Conservation (phyloP, 2,797 vertebrate genomes). For the Enteromius trimaculatus region DNA sequence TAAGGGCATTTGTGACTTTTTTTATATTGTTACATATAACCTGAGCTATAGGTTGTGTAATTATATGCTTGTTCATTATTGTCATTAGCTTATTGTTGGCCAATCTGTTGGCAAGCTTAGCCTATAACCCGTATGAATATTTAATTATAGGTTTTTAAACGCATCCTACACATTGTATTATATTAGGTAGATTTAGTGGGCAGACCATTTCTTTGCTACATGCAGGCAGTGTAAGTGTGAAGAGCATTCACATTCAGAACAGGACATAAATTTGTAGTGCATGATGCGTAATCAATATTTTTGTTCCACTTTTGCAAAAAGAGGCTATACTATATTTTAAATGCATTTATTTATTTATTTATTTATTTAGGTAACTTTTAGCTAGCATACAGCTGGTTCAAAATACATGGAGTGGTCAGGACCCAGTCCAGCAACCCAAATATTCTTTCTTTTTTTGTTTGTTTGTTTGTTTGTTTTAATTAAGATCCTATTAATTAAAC, state of each 20-base stretch:
- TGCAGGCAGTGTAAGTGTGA: background rate
- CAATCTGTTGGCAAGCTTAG: background rate
- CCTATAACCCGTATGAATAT: background rate
- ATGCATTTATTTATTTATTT: background rate
- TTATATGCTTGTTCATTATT: background rate
- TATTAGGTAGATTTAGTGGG: background rate
- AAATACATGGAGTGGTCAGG: too few species aligned
- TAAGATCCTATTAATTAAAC: background rate
- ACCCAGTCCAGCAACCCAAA: background rate
- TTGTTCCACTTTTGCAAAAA: background rate
- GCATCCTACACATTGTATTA: background rate
- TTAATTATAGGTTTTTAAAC: background rate
- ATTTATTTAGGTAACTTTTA: background rate
- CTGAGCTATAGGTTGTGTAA: background rate
- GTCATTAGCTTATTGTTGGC: background rate
- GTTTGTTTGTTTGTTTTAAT: background rate
- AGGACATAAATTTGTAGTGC: background rate
- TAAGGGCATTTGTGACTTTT: background rate
- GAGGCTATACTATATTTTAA: background rate
- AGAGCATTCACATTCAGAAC: background rate
- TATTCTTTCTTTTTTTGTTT: background rate
- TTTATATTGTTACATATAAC: background rate
- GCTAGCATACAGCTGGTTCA: background rate
- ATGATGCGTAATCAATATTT: background rate
- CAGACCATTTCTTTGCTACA: background rate